A percentile compares a stretch with the other conserved stretches of the same genome.
Evolutionary conservation across 2,797 vertebrate species (phyloP).

Genomic region (Platalea minor): DNA sequence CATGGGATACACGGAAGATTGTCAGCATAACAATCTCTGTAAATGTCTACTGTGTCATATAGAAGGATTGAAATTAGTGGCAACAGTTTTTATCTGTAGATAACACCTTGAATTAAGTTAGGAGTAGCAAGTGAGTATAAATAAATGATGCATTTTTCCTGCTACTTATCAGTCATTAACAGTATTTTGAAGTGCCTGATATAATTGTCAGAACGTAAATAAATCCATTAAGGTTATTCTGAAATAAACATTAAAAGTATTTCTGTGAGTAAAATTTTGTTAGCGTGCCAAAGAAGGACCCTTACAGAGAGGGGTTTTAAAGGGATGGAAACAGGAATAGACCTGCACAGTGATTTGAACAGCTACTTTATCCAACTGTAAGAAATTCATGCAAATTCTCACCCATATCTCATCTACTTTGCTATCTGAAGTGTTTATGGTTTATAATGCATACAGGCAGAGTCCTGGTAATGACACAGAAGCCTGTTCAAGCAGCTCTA

Average conservation of each 20-base stretch:
- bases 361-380: background rate
- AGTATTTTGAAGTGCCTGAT: background rate
- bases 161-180: background rate
- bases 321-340: background rate
- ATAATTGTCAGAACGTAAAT: background rate
- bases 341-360: background rate
- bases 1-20: background rate
- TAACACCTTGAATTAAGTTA: background rate
- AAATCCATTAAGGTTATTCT: background rate
- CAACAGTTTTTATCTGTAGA: background rate
- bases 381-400: background rate
- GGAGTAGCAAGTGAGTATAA: background rate
- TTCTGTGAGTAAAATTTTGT: background rate
- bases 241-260: background rate
- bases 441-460: background rate
- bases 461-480: background rate
- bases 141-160: background rate
- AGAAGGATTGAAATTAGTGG: background rate
- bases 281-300: background rate
- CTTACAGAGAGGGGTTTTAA: background rate
- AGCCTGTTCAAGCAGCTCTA: background rate
- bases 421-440: background rate
- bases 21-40: background rate
- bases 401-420: background rate
- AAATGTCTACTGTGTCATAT: background rate